Base-by-base conservation (phyloP, 2,797 vertebrate species). In the Phrynocephalus forsythii region DNA sequence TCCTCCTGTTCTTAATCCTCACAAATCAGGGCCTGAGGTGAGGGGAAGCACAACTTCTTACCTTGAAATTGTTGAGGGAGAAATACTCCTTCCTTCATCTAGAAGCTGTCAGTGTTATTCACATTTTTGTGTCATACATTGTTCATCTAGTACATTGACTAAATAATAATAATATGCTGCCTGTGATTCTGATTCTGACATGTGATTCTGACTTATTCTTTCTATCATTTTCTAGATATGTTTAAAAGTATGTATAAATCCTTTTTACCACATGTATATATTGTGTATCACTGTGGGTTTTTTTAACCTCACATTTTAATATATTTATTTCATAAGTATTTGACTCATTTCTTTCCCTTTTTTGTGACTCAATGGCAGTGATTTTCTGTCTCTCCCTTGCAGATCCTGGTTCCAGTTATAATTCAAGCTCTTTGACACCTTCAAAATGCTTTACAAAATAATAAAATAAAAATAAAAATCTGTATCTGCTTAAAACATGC, bases 341-440 rank as follows among this genome's bases (percentile, higher is more conserved):
- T 50, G 10, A 24, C 15, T 44, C 22, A 28, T 56, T 77, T 26
- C 22, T 52, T 56, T 78, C 3, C 1, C 28, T 3, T 66, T n/a
- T 60, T 60, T 20, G 15, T 82, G 67, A 71, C 44, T 82, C 26
- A 69, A 30, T n/a, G 56, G 6, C 56, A n/a, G 0, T 3, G 26
- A 15, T 22, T 26, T 13, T 8, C 10, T 6, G 9, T 16, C 18
- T 28, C 44, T 24, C 6, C 24, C 38, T 30, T 79, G 28, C 30
- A 7, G 6, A 50, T 50, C 24, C 52, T 71, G 67, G 6, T 56
- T 71, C 48, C 82, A 91, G 44, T 87, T 90, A 91, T 26, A 79
- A 85, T 44, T 79, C 68, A 87, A 88, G 85, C 69, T n/a, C 0
- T 87, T 7, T 88, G 92, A 6, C 15, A 91, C 79, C 66, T 30